phyloP scores from a whole-genome alignment of 2,888 invertebrate species.

The Tricholauxania praeusta region DNA sequence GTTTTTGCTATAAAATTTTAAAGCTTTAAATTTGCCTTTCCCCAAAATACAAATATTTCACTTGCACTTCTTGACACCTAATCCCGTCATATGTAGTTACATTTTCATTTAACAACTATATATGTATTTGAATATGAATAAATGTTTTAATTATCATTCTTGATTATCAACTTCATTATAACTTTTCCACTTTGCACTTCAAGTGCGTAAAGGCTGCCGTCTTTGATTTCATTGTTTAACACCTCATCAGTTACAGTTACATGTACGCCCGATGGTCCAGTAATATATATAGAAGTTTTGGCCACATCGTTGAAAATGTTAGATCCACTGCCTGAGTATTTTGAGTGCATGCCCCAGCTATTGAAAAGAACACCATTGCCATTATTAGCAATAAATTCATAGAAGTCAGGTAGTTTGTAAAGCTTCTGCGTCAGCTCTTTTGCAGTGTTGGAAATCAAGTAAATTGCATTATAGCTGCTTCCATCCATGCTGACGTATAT shows the following conservation, averaged over 20 bases:
- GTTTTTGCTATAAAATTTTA: no score
- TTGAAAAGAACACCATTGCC: conserved; percentile 52
- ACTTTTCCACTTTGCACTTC: conserved; percentile 71
- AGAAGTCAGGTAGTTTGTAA: conserved; percentile 72
- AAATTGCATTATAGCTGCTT: conserved; percentile 83
- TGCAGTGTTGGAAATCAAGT: conserved; percentile 77
- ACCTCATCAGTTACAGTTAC: conserved; percentile 88
- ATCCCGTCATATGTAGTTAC: no score
- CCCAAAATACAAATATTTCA: no score
- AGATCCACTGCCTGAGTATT: conserved; percentile 68
- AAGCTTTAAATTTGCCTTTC: no score
- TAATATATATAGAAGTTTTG: conserved; percentile 76
- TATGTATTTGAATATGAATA: no score
- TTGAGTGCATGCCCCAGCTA: conserved; percentile 64
- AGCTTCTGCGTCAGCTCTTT: conserved; percentile 77
- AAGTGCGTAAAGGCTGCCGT: conserved; percentile 79
- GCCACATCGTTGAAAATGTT: conserved; percentile 69
- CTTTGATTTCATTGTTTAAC: conserved; percentile 81
- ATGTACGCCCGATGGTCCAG: conserved; percentile 87
- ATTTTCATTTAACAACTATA: no score
- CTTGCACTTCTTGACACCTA: no score
- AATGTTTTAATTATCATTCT: conserved; percentile 58
- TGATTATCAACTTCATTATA: conserved; percentile 68
- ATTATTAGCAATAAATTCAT: conserved; percentile 63
- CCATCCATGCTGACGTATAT: conserved; percentile 83